Conservation (phyloP, 2,797 vertebrate species). For the Atherinosoma microstoma region DNA sequence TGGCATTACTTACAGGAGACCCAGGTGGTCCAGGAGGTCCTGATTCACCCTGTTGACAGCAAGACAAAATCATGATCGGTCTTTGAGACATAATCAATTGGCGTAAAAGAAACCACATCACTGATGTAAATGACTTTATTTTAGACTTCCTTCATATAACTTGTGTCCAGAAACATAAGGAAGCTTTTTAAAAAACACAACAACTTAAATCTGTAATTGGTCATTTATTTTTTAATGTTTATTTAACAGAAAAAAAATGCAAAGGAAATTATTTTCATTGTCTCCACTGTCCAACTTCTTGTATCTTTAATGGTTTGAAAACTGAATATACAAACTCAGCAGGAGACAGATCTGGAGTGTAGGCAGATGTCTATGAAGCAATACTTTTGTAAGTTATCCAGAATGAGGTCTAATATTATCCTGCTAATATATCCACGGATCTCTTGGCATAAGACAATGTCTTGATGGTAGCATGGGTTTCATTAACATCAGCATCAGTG, state of each 20-base stretch:
- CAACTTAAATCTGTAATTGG: neutral
- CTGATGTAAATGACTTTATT: neutral
- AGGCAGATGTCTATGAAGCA: neutral
- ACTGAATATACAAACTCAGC: neutral
- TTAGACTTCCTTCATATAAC: too few species aligned
- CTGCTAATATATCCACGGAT: neutral
- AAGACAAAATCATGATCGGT: slow-evolving; percentile 17
- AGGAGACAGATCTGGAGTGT: neutral
- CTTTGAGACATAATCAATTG: slow-evolving; percentile 7
- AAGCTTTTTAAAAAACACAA: neutral
- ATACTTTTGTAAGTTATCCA: neutral
- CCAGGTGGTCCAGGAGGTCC: slow-evolving; percentile 92
- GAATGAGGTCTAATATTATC: neutral
- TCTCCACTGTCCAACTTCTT: neutral
- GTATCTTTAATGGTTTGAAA: neutral
- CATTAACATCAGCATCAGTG: too few species aligned
- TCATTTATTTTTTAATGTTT: neutral
- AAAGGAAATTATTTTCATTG: too few species aligned
- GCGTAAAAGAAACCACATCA: neutral
- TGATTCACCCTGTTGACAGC: slow-evolving; percentile 85
- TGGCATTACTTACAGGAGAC: slow-evolving; percentile 89
- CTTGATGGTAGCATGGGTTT: neutral
- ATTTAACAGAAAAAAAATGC: neutral
- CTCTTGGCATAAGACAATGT: neutral
- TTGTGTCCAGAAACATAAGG: neutral